phyloP scores from a whole-genome alignment of 2,797 vertebrate species.

The Menidia menidia region DNA sequence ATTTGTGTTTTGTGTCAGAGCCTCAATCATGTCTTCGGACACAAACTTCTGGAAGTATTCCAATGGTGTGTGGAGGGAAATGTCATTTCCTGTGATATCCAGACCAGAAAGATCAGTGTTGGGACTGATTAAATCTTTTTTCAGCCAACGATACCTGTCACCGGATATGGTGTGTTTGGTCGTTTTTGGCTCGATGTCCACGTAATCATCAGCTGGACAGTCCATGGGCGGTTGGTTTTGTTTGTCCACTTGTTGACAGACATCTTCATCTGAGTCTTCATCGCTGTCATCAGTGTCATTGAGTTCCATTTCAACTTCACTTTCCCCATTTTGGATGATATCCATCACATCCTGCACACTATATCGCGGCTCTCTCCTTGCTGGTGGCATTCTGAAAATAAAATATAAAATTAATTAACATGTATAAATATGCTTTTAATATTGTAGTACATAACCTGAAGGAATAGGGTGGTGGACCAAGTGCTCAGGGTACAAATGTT shows the following conservation, averaged over 20 bases:
- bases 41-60: neutral
- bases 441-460: no score
- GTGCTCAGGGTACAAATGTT: no score
- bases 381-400: no score
- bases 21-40: neutral
- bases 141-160: no score
- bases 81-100: neutral
- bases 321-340: neutral
- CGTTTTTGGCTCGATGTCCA: neutral
- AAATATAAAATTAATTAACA: no score
- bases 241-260: no score
- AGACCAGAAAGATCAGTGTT: neutral
- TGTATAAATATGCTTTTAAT: no score
- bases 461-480: no score
- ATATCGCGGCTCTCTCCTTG: neutral
- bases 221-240: neutral
- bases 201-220: neutral
- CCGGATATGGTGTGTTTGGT: neutral
- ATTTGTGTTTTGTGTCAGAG: neutral
- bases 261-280: no score
- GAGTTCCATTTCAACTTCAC: neutral
- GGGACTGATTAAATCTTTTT: neutral
- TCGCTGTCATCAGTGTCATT: no score
- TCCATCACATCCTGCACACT: neutral
- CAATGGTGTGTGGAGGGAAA: neutral